Percentiles rank a stretch among this genome's conserved stretches.
These are phyloP conservation scores for Antheraea pernyi DNA, from an alignment of 1,140 invertebrate species.

Conservation along the genomic window DNA sequence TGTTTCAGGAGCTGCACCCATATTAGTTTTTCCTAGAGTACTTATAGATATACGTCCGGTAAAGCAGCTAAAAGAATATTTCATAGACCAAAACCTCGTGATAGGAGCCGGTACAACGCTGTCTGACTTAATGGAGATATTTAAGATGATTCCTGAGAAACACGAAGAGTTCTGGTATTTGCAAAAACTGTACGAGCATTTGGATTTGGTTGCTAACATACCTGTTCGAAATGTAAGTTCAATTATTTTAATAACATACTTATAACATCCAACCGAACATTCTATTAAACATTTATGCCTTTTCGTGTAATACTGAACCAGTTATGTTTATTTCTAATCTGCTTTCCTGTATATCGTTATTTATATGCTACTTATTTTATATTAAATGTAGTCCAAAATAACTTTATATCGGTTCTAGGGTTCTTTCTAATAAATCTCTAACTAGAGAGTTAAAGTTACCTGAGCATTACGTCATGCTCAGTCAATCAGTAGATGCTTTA, in stretches of 20 bases:
- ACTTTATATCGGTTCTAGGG: no score
- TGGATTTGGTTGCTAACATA: constrained; percentile 84
- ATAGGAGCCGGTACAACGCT: constrained; percentile 84
- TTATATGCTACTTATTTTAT: no score
- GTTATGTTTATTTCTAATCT: no score
- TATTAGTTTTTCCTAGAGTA: constrained; percentile 64
- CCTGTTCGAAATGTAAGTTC: constrained; percentile 83
- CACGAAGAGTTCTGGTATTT: constrained; percentile 79
- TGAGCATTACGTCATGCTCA: no score
- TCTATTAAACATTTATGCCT: no score
- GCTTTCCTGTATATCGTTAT: no score
- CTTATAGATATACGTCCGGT: constrained; percentile 84
- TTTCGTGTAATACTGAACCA: no score
- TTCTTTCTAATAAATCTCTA: no score
- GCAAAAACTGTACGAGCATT: constrained; percentile 80
- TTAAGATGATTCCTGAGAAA: constrained; percentile 52
- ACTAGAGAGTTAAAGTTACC: no score
- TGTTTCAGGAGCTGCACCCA: constrained; percentile 50
- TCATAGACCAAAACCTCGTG: constrained; percentile 81
- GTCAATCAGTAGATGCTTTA: no score
- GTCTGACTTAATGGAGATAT: constrained; percentile 81
- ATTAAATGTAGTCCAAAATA: no score
- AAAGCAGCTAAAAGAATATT: constrained; percentile 80
- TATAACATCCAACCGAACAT: background rate
- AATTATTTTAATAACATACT: background rate